phyloP scores from a whole-genome alignment of 2,113 vertebrate genomes.

The Platichthys flesus region DNA sequence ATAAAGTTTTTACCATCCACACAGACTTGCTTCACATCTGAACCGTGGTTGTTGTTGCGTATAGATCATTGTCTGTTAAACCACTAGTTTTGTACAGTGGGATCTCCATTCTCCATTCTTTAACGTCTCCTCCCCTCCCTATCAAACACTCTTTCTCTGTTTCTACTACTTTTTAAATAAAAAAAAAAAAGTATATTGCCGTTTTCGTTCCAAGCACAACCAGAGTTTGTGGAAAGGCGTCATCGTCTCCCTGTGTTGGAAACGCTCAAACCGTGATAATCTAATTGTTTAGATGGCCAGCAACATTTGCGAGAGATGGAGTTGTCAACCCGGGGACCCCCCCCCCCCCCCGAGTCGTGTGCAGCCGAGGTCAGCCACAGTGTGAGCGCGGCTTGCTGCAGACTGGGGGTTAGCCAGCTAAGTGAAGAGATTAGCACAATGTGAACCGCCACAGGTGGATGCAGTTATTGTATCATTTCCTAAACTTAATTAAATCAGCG shows the following conservation, averaged over 20 bases:
- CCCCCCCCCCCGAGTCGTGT: slow-evolving; percentile 29
- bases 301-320: slow-evolving; percentile 18
- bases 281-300: slow-evolving; percentile 37
- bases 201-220: slow-evolving; percentile 16
- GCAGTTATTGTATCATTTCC: slow-evolving; percentile 79
- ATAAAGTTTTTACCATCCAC: no score
- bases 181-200: neutral
- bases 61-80: no score
- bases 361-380: slow-evolving; percentile 57
- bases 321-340: slow-evolving; percentile 1
- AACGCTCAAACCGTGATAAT: slow-evolving; percentile 1
- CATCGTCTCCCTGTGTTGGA: slow-evolving; percentile 7
- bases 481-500: slow-evolving; percentile 76
- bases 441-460: slow-evolving; percentile 75
- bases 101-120: no score
- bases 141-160: neutral
- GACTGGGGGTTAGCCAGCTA: slow-evolving; percentile 61
- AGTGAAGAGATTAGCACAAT: slow-evolving; percentile 67
- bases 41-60: no score
- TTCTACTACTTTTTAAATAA: neutral
- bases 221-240: slow-evolving; percentile 17
- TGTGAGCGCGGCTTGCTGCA: slow-evolving; percentile 57
- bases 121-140: neutral
- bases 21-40: no score
- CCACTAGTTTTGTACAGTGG: no score